Conservation (phyloP, 2,888 invertebrate genomes). For the Hesperia comma region DNA sequence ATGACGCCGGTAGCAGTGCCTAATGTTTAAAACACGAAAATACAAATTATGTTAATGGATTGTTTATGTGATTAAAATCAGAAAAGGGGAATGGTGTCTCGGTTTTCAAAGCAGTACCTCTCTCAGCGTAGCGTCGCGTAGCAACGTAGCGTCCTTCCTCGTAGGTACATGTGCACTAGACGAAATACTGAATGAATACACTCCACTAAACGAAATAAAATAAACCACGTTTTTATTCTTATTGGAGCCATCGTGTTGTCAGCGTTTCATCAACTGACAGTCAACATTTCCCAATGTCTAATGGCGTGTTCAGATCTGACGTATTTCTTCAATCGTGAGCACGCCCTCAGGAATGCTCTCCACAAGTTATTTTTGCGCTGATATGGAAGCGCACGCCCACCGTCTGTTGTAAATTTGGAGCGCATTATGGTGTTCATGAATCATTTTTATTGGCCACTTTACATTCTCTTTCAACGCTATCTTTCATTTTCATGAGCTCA, state of each 20-base stretch:
- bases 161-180: no score
- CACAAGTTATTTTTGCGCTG: slow-evolving; percentile 14
- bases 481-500: not conserved
- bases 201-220: not conserved
- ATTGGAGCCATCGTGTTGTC: not conserved
- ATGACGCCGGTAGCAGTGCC: no score
- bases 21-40: no score
- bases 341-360: slow-evolving; percentile 6
- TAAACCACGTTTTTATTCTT: not conserved
- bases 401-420: slow-evolving; percentile 6
- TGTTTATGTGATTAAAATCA: no score
- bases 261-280: not conserved
- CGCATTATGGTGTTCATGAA: slow-evolving; percentile 24
- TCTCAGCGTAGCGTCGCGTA: no score
- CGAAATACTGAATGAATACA: not conserved
- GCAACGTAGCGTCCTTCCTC: no score
- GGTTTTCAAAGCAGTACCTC: no score
- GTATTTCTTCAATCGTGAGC: not conserved
- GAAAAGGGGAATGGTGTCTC: no score
- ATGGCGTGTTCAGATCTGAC: not conserved
- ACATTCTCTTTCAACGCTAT: slow-evolving; percentile 11
- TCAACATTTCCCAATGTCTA: not conserved
- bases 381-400: slow-evolving; percentile 11
- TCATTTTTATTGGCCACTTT: slow-evolving; percentile 19
- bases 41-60: no score